Conservation (phyloP, 2,113 vertebrate genomes). For the Empidonax alnorum region DNA sequence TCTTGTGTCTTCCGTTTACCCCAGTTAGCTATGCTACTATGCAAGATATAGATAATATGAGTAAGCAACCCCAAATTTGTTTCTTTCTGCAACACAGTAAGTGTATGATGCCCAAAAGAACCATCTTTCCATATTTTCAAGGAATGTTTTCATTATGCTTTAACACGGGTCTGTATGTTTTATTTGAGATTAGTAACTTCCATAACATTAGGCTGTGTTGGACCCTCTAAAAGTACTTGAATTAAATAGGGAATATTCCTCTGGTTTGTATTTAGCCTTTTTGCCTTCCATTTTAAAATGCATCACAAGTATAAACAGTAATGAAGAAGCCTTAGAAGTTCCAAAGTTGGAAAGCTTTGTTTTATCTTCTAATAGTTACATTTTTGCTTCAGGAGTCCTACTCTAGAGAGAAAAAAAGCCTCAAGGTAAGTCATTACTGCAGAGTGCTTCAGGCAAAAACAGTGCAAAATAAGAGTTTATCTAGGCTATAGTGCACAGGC, state of each 20-base stretch:
- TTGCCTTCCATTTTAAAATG: background rate
- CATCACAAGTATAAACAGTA: background rate
- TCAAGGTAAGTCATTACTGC: conserved; percentile 17
- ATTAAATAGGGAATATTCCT: background rate
- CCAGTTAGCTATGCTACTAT: background rate
- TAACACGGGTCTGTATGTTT: background rate
- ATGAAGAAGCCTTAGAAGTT: conserved; percentile 13
- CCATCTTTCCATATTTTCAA: background rate
- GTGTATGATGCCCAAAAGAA: background rate
- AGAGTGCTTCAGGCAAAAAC: background rate
- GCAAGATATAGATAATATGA: background rate
- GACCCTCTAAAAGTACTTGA: background rate
- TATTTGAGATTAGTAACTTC: background rate
- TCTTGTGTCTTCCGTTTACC: background rate
- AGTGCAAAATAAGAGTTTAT: background rate
- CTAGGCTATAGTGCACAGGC: background rate
- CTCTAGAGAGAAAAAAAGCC: background rate
- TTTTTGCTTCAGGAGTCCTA: conserved; percentile 30
- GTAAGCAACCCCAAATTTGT: background rate
- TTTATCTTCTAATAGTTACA: conserved; percentile 41
- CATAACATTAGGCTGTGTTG: background rate
- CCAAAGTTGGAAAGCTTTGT: conserved; percentile 4
- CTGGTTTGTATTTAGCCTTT: background rate
- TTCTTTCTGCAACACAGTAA: background rate
- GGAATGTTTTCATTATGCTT: background rate